phyloP scores from a whole-genome alignment of 2,888 invertebrate genomes.

The Limnephilus marmoratus region DNA sequence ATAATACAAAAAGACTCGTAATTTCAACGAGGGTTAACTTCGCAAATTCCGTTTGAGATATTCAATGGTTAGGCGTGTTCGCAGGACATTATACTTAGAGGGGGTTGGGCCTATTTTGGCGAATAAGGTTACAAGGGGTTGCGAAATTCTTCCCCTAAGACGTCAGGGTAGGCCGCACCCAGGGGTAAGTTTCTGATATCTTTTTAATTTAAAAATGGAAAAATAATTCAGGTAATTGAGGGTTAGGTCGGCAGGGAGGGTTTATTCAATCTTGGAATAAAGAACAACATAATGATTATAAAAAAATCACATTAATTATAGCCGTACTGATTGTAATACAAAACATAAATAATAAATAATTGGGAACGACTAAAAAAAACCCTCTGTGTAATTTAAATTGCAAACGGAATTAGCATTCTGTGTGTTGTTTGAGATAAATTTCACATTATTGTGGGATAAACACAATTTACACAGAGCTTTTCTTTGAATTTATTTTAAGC shows the following conservation, averaged over 20 bases:
- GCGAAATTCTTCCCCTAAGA: slow-evolving; percentile 51
- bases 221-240: slow-evolving; percentile 45
- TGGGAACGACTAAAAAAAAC: slow-evolving; percentile 5
- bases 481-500: too few species aligned
- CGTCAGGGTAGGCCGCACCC: slow-evolving; percentile 23
- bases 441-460: slow-evolving; percentile 2
- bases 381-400: slow-evolving; percentile 19
- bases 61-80: slow-evolving; percentile 62
- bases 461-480: not conserved
- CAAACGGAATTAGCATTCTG: slow-evolving; percentile 9
- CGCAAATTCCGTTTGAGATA: slow-evolving; percentile 56
- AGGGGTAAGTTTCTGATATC: not conserved
- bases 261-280: slow-evolving; percentile 22
- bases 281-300: slow-evolving; percentile 5
- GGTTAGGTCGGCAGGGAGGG: slow-evolving; percentile 26
- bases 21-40: slow-evolving; percentile 5
- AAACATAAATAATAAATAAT: not conserved
- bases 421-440: not conserved
- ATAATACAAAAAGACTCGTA: not conserved
- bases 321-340: not conserved
- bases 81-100: slow-evolving; percentile 45
- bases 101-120: slow-evolving; percentile 63
- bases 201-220: slow-evolving; percentile 41
- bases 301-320: slow-evolving; percentile 20
- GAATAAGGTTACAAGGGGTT: slow-evolving; percentile 59